Conservation (phyloP, 2,113 vertebrate species). For the Echinops telfairi region DNA sequence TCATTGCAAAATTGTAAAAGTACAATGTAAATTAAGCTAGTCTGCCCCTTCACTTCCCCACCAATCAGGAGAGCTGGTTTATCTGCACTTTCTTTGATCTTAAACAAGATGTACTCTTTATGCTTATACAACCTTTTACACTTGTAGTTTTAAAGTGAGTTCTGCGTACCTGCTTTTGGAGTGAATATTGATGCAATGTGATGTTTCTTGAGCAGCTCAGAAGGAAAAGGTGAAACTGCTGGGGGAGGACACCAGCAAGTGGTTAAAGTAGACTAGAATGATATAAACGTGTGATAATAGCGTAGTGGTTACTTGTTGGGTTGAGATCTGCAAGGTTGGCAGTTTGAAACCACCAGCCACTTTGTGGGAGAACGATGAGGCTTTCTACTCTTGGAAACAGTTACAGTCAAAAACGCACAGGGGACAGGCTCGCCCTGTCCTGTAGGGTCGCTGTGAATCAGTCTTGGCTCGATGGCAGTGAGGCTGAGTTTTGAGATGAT, state of each 20-base stretch:
- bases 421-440: too few species aligned
- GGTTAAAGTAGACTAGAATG: constrained; percentile 48
- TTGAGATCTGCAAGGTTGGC: too few species aligned
- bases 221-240: constrained; percentile 34
- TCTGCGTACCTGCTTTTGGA: background rate
- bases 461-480: too few species aligned
- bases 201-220: constrained; percentile 45
- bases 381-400: too few species aligned
- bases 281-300: background rate
- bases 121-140: constrained; percentile 37
- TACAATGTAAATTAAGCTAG: background rate
- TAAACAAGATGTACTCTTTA: constrained; percentile 28
- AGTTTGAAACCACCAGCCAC: too few species aligned
- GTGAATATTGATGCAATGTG: background rate
- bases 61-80: constrained; percentile 14
- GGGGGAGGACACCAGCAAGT: background rate
- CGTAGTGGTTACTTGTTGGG: too few species aligned
- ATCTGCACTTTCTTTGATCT: constrained; percentile 26
- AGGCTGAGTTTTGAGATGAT: too few species aligned
- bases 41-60: background rate
- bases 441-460: too few species aligned
- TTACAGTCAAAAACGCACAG: too few species aligned
- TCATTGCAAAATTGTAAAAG: constrained; percentile 10
- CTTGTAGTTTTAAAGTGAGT: background rate
- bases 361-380: too few species aligned